Conservation (phyloP, 1,140 invertebrate species). For the Drosophila lacteicornis region DNA sequence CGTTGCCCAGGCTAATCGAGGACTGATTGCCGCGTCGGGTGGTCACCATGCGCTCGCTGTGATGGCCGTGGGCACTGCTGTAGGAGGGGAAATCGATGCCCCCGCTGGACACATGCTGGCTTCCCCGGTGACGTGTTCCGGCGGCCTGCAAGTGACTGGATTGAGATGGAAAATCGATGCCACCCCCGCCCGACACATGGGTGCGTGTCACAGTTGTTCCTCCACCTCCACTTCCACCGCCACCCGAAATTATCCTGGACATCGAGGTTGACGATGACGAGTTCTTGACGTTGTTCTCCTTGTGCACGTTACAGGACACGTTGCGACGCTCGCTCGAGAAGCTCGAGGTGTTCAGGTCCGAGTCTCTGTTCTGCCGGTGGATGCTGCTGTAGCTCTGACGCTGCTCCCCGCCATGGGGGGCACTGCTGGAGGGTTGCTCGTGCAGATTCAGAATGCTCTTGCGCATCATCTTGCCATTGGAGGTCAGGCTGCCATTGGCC, state of each 20-base stretch:
- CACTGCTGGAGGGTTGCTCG: conserved; percentile 86
- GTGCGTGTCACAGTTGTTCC: conserved; percentile 87
- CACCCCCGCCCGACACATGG: conserved; percentile 88
- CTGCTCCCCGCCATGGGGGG: conserved; percentile 86
- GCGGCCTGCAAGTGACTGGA: conserved; percentile 87
- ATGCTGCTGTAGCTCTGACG: conserved; percentile 91
- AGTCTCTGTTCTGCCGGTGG: conserved; percentile 87
- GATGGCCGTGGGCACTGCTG: conserved; percentile 47
- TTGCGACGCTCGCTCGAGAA: conserved; percentile 86
- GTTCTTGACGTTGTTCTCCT: conserved; percentile 84
- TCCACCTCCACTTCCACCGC: conserved; percentile 48
- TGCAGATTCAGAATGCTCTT: conserved; percentile 92
- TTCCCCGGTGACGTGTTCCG: conserved; percentile 72
- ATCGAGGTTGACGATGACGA: conserved; percentile 48
- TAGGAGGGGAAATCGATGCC: conserved; percentile 73
- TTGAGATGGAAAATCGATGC: conserved; percentile 88
- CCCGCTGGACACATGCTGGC: conserved; percentile 60
- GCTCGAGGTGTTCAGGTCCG: conserved; percentile 56
- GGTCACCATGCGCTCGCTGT: conserved; percentile 85
- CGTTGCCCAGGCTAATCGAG: conserved; percentile 90
- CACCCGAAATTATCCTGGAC: conserved; percentile 72
- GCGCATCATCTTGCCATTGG: conserved; percentile 90
- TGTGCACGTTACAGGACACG: conserved; percentile 88
- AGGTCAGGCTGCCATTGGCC: conserved; percentile 87
- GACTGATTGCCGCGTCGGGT: conserved; percentile 89